Evolutionary conservation across 2,888 invertebrate genomes (phyloP), one percentile per base, ranked within the genome.

Genomic region (Plebejus melissa): DNA sequence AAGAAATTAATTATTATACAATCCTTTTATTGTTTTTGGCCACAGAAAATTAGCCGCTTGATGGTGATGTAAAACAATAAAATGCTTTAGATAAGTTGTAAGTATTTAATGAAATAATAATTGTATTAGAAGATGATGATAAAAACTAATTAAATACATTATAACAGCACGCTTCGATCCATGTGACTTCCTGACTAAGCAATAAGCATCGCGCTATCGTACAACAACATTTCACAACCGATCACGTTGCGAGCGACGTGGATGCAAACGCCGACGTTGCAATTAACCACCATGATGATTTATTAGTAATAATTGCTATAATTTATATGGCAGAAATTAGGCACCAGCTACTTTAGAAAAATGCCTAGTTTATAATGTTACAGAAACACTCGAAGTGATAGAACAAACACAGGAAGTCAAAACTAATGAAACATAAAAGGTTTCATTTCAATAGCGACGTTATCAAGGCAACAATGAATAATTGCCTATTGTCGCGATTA

Each of bases 391-490:
- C 6, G 9, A 41, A 46, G 32, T 32, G 50, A 72, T 32, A 16
- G 36, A 16, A 72, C 72, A 50, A 72, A 50, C 50, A 32, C 54
- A 32, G 72, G 71, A 50, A 50, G 50, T 71, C 38, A 70, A 71
- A 71, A 38, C 16, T n/a, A 70, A 71, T 46, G 28, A 71, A 86
- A 84, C 75, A 78, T 82, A 79, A 81, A 81, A 82, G 81, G 82
- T 83, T 83, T 84, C 28, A 71, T 83, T 83, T 84, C 32, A 72
- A 72, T 13, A 72, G 54, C 54, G 28, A 32, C 72, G 85, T 86
- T 86, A 86, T 86, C 82, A 83, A 83, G 81, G 83, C 86, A 90
- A 91, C 90, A 92, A 91, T 91, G 85, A 86, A 84, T 84, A 84
- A 89, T 80, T 82, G 81, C 82, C 90, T 82, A 91, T 93, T 92